Conservation (phyloP, 2,888 invertebrate species). For the Pachycephus smyrnensis region DNA sequence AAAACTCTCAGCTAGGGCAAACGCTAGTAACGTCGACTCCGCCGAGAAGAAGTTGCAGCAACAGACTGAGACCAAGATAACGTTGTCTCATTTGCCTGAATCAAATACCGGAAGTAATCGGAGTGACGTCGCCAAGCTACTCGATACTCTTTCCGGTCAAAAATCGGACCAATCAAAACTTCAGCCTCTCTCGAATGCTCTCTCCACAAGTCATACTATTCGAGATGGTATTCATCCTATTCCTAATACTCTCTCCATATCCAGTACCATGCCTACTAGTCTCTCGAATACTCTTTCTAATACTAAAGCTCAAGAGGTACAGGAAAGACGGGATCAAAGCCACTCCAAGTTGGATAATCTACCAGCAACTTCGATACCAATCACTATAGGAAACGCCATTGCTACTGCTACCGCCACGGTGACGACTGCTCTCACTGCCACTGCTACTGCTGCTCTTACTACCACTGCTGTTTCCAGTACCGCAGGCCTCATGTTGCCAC, state of each 20-base stretch:
- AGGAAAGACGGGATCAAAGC: slow-evolving; percentile 40
- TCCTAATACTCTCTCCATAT: neutral
- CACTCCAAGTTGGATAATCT: slow-evolving; percentile 53
- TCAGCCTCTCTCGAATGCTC: slow-evolving; percentile 21
- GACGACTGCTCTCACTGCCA: slow-evolving; percentile 26
- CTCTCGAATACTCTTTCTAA: slow-evolving; percentile 23
- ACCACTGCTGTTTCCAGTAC: slow-evolving; percentile 23
- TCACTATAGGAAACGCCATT: slow-evolving; percentile 32
- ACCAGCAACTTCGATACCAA: slow-evolving; percentile 32
- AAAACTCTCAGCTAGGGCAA: slow-evolving; percentile 75
- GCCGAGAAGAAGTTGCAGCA: slow-evolving; percentile 47
- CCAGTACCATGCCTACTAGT: neutral
- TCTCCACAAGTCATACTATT: slow-evolving; percentile 6
- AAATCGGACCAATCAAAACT: slow-evolving; percentile 35
- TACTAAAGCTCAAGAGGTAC: slow-evolving; percentile 26
- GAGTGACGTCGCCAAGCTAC: slow-evolving; percentile 31
- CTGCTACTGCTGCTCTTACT: slow-evolving; percentile 27
- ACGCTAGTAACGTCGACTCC: slow-evolving; percentile 46
- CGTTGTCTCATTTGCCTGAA: slow-evolving; percentile 2
- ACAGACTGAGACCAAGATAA: slow-evolving; percentile 23
- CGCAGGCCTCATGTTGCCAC: slow-evolving; percentile 37
- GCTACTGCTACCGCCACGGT: slow-evolving; percentile 30
- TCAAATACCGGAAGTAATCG: slow-evolving; percentile 31
- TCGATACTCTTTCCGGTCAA: slow-evolving; percentile 38
- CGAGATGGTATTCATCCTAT: neutral